Conservation (phyloP, 1,140 invertebrate genomes). For the Lordiphosa collinella region DNA sequence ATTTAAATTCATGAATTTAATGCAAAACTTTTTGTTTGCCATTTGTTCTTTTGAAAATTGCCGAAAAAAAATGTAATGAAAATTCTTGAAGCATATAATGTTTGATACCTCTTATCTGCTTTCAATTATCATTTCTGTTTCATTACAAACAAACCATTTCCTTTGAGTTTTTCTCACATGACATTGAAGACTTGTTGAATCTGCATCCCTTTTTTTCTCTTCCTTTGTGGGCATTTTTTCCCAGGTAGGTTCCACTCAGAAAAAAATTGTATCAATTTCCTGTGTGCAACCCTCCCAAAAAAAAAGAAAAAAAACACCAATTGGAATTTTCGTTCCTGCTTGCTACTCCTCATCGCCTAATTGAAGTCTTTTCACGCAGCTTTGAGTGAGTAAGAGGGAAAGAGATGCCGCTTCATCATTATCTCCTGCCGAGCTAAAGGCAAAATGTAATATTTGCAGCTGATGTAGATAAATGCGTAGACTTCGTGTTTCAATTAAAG, state of each 20-base stretch:
- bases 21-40: no score
- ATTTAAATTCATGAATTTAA: no score
- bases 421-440: slow-evolving; percentile 16
- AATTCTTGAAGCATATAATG: no score
- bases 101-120: slow-evolving; percentile 3
- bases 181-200: slow-evolving; percentile 45
- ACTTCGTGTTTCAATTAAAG: slow-evolving; percentile 77
- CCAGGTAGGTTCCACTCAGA: background rate
- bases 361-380: slow-evolving; percentile 69
- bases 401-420: slow-evolving; percentile 32
- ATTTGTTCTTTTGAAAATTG: no score
- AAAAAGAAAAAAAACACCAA: slow-evolving; percentile 24
- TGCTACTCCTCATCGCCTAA: slow-evolving; percentile 45
- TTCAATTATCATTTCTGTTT: slow-evolving; percentile 24
- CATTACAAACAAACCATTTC: slow-evolving; percentile 14
- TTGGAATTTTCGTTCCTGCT: slow-evolving; percentile 19
- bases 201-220: slow-evolving; percentile 15
- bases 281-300: slow-evolving; percentile 20
- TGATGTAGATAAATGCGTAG: slow-evolving; percentile 77
- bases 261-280: slow-evolving; percentile 52
- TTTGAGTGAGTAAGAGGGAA: slow-evolving; percentile 23
- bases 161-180: slow-evolving; percentile 1
- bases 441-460: slow-evolving; percentile 72
- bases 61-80: no score
- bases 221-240: slow-evolving; percentile 1